These are phyloP conservation scores for Tragelaphus imberbis DNA, from an alignment of 2,113 vertebrate genomes.

Conservation along the genomic window DNA sequence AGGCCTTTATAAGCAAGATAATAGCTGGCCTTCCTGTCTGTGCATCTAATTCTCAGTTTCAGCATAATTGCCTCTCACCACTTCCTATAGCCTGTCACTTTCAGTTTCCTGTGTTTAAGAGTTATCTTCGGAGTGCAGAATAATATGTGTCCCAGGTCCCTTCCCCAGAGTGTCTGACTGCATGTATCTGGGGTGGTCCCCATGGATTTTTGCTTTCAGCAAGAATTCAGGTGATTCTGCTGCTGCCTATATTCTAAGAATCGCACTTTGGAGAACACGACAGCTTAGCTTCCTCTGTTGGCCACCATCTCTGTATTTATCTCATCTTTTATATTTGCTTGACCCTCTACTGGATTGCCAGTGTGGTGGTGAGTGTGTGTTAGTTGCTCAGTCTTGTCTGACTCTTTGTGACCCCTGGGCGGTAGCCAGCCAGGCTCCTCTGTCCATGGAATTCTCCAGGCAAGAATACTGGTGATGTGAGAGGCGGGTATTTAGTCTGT, in stretches of 20 bases:
- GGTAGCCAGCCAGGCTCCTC: background rate
- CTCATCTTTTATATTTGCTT: background rate
- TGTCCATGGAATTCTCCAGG: background rate
- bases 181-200: background rate
- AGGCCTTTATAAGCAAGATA: slow-evolving; percentile 32
- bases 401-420: background rate
- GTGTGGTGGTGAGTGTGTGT: background rate
- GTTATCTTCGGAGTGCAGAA: background rate
- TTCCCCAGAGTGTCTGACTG: background rate
- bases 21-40: slow-evolving; percentile 27
- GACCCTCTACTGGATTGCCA: background rate
- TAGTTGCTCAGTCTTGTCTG: background rate
- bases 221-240: background rate
- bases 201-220: background rate
- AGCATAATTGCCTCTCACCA: background rate
- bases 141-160: too few species aligned
- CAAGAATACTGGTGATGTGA: background rate
- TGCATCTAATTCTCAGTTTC: slow-evolving; percentile 11
- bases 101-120: slow-evolving; percentile 7
- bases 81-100: background rate
- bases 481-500: background rate
- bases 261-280: background rate
- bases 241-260: background rate
- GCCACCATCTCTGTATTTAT: background rate
- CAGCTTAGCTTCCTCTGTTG: background rate